Conservation (phyloP, 1,140 invertebrate genomes). For the Agrypnia vestita region DNA sequence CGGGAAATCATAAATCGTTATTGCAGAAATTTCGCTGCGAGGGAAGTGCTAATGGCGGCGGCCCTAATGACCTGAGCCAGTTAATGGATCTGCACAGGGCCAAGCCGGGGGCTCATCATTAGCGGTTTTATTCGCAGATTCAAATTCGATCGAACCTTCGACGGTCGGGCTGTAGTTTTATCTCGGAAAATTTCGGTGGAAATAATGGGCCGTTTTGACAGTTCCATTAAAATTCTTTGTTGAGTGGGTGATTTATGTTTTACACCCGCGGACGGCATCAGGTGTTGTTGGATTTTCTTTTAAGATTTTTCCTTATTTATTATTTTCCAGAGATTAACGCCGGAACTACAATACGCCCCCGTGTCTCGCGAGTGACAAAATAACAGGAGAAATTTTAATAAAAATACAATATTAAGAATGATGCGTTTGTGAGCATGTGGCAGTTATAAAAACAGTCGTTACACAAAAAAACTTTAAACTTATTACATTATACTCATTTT, state of each 20-base stretch:
- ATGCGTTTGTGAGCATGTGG: too few species aligned
- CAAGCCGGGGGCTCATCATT: not conserved
- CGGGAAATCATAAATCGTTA: slow-evolving; percentile 10
- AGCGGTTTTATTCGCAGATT: slow-evolving; percentile 23
- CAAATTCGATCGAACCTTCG: slow-evolving; percentile 14
- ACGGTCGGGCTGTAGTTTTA: slow-evolving; percentile 3
- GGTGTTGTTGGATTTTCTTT: slow-evolving; percentile 7
- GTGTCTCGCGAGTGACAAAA: not conserved
- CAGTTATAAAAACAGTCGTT: too few species aligned
- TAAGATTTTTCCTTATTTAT: not conserved
- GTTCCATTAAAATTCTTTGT: slow-evolving; percentile 44
- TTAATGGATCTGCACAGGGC: slow-evolving; percentile 8
- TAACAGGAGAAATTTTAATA: not conserved
- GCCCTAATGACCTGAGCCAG: slow-evolving; percentile 26
- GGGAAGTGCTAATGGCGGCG: slow-evolving; percentile 12
- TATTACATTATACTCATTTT: too few species aligned
- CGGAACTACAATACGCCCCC: not conserved
- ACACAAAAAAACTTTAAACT: too few species aligned
- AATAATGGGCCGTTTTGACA: slow-evolving; percentile 29
- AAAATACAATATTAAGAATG: too few species aligned
- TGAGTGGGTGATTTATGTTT: slow-evolving; percentile 26
- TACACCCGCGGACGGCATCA: not conserved
- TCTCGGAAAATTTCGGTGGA: slow-evolving; percentile 18
- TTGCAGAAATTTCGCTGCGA: slow-evolving; percentile 6
- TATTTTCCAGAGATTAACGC: not conserved